These are phyloP conservation scores for Triplophysa bombifrons DNA, from an alignment of 2,797 vertebrate species.

Conservation along the genomic window DNA sequence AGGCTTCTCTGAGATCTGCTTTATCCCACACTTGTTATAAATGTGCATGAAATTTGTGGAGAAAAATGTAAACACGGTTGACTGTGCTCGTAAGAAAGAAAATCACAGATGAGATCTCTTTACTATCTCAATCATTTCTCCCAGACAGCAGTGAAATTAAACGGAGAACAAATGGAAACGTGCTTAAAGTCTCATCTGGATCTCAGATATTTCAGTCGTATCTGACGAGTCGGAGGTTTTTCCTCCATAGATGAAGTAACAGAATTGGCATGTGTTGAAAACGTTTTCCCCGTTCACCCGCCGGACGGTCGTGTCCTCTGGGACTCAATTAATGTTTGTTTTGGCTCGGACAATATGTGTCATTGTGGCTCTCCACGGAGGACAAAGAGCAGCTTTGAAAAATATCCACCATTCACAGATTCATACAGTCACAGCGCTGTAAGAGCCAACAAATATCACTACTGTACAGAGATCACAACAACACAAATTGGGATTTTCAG, in stretches of 20 bases:
- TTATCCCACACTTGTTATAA: not conserved
- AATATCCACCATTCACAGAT: slow-evolving; percentile 63
- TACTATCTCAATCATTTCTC: too few relatives aligned
- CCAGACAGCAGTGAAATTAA: too few relatives aligned
- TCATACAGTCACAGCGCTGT: slow-evolving; percentile 57
- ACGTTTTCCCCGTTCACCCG: slow-evolving; percentile 23
- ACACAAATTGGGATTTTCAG: not conserved
- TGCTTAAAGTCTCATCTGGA: too few relatives aligned
- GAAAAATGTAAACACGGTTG: not conserved
- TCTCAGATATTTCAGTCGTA: too few relatives aligned
- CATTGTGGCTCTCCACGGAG: slow-evolving; percentile 67
- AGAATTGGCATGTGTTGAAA: slow-evolving; percentile 30
- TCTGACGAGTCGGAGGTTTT: slow-evolving; percentile 11
- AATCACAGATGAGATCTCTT: too few relatives aligned
- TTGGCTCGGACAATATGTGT: slow-evolving; percentile 72
- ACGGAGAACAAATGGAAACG: too few relatives aligned
- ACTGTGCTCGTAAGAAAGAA: too few relatives aligned
- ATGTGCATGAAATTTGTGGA: slow-evolving; percentile 40
- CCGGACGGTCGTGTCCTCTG: slow-evolving; percentile 62
- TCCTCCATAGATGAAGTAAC: slow-evolving; percentile 34
- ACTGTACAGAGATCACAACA: slow-evolving; percentile 34
- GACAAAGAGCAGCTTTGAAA: slow-evolving; percentile 76
- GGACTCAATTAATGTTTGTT: slow-evolving; percentile 74
- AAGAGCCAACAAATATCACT: slow-evolving; percentile 32
- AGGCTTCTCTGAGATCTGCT: not conserved